phyloP scores from a whole-genome alignment of 2,888 invertebrate genomes.

The Lycophotia porphyrea region DNA sequence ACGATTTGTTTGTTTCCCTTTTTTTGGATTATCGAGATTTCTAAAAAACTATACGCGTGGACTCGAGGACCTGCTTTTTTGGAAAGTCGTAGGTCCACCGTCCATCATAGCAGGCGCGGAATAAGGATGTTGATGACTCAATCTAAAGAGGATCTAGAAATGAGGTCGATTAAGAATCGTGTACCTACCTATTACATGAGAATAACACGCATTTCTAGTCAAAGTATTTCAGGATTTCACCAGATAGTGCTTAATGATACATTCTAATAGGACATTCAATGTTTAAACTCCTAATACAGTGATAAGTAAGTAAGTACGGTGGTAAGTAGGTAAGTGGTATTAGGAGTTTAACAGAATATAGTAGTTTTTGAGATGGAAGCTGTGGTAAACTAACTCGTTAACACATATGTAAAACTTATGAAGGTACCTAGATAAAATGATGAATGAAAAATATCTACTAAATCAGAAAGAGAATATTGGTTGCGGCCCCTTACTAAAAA shows the following conservation, averaged over 20 bases:
- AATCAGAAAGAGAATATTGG: not conserved
- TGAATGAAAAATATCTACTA: not conserved
- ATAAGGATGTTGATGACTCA: conserved; percentile 34
- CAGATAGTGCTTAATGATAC: not conserved
- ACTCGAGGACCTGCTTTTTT: not conserved
- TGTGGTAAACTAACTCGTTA: not conserved
- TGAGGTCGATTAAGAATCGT: not conserved
- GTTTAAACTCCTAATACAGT: too few species aligned
- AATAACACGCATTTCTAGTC: not conserved
- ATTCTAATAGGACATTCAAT: not conserved
- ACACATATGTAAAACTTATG: not conserved
- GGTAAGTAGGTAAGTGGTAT: too few species aligned
- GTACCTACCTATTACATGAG: not conserved
- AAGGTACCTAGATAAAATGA: not conserved
- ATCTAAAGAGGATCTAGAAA: conserved; percentile 36
- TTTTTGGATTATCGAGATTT: not conserved
- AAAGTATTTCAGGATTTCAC: not conserved
- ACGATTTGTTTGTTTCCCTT: too few species aligned
- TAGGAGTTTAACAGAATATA: not conserved
- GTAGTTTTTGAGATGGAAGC: not conserved
- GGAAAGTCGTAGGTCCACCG: too few species aligned
- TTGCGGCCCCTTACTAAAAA: not conserved
- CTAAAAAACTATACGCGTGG: not conserved
- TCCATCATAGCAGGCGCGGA: not conserved
- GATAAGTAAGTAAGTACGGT: too few species aligned